phyloP scores from a whole-genome alignment of 2,797 vertebrate species.

The Taenioides sp. region DNA sequence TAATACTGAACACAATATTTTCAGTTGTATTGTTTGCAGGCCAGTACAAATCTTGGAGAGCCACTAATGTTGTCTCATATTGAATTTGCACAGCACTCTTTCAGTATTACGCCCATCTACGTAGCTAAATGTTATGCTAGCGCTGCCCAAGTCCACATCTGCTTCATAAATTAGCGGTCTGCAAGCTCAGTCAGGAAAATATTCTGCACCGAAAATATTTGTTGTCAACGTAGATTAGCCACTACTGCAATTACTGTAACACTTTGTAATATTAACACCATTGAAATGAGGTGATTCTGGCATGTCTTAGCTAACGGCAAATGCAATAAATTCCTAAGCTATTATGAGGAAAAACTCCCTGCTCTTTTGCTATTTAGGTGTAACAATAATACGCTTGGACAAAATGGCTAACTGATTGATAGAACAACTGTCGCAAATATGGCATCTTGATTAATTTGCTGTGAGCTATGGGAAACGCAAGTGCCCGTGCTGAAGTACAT shows the following conservation, averaged over 20 bases:
- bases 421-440: conserved; percentile 42
- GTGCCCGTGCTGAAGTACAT: conserved; percentile 23
- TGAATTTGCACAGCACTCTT: conserved; percentile 31
- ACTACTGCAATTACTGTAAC: conserved; percentile 47
- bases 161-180: conserved; percentile 56
- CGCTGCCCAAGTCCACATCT: conserved; percentile 66
- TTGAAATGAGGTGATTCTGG: conserved; percentile 45
- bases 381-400: conserved; percentile 40
- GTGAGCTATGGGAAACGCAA: conserved; percentile 28
- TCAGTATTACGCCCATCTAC: conserved; percentile 29
- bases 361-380: conserved; percentile 50
- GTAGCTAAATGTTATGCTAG: conserved; percentile 61
- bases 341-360: conserved; percentile 32
- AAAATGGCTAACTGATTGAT: conserved; percentile 53
- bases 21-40: neutral
- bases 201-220: conserved; percentile 65
- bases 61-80: conserved; percentile 8
- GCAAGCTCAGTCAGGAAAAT: conserved; percentile 63
- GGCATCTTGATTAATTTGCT: conserved; percentile 44
- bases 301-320: conserved; percentile 51
- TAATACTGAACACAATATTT: no score
- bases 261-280: conserved; percentile 51
- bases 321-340: conserved; percentile 58
- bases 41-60: neutral
- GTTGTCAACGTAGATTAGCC: conserved; percentile 68